Percentiles rank a stretch among this genome's conserved stretches.
phyloP scores from a whole-genome alignment of 2,888 invertebrate genomes.

The Dicyrtomina minuta region DNA sequence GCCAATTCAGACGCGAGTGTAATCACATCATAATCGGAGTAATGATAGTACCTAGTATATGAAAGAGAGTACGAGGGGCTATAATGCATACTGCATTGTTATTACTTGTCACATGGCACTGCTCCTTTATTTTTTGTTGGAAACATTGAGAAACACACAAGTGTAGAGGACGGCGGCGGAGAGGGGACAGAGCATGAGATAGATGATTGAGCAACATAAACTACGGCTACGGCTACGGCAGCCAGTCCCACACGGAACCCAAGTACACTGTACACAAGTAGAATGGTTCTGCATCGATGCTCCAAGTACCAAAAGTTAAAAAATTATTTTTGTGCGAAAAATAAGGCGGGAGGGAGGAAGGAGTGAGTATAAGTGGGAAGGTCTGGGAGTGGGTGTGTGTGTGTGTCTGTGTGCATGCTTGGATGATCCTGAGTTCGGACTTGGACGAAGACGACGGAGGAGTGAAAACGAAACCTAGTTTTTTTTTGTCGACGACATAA shows the following conservation, averaged over 20 bases:
- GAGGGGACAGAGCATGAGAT: background rate
- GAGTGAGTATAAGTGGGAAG: background rate
- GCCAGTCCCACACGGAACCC: no score
- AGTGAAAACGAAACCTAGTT: background rate
- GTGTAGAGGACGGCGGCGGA: background rate
- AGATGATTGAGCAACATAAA: background rate
- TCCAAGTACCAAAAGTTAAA: no score
- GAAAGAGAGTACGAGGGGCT: background rate
- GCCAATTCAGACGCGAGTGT: conserved; percentile 10
- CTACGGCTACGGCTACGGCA: background rate
- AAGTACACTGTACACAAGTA: no score
- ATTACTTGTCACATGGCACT: background rate
- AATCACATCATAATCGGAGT: background rate
- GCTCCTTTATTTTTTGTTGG: background rate
- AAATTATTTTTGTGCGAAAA: conserved; percentile 6
- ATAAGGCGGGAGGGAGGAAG: conserved; percentile 7
- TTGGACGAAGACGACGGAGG: background rate
- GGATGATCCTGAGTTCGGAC: background rate
- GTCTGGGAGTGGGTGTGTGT: background rate
- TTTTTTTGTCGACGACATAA: conserved; percentile 8
- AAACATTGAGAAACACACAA: background rate
- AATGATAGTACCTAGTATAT: no score
- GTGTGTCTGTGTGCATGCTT: no score
- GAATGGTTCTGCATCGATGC: background rate
- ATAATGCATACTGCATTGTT: background rate